Evolutionary conservation across 2,113 vertebrate genomes (phyloP).

Genomic region (Chaetura pelagica): DNA sequence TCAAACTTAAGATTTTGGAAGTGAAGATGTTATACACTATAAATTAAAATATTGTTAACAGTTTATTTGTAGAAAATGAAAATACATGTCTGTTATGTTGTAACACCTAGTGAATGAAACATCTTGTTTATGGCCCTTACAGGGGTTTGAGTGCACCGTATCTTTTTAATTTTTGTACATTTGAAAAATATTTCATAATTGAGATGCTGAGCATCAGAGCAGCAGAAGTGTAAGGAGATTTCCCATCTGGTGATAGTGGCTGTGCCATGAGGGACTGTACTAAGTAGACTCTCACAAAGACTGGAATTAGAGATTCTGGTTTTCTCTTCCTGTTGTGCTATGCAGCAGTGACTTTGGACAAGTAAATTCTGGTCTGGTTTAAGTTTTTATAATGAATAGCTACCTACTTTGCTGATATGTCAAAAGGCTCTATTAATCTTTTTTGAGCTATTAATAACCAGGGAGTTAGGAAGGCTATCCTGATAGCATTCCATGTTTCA

Average conservation of each 20-base stretch:
- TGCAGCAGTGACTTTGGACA: not conserved
- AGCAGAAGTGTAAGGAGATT: not conserved
- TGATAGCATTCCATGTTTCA: not conserved
- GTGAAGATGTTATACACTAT: not conserved
- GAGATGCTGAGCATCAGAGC: not conserved
- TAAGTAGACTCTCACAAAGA: not conserved
- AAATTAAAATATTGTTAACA: not conserved
- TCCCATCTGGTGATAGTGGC: not conserved
- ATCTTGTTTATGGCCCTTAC: not conserved
- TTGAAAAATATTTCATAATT: not conserved
- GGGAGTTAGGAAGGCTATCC: not conserved
- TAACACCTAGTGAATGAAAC: not conserved
- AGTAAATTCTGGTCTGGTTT: not conserved
- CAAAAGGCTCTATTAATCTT: not conserved
- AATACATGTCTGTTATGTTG: not conserved
- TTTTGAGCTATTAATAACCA: not conserved
- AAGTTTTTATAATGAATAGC: not conserved
- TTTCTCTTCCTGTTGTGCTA: not conserved
- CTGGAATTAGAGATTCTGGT: not conserved
- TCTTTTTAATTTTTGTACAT: not conserved
- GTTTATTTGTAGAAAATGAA: not conserved
- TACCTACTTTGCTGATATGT: not conserved
- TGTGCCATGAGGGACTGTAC: not conserved
- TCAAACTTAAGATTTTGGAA: not conserved
- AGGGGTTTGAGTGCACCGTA: not conserved